phyloP scores from a whole-genome alignment of 2,113 vertebrate genomes.

The Bubo blakistoni region DNA sequence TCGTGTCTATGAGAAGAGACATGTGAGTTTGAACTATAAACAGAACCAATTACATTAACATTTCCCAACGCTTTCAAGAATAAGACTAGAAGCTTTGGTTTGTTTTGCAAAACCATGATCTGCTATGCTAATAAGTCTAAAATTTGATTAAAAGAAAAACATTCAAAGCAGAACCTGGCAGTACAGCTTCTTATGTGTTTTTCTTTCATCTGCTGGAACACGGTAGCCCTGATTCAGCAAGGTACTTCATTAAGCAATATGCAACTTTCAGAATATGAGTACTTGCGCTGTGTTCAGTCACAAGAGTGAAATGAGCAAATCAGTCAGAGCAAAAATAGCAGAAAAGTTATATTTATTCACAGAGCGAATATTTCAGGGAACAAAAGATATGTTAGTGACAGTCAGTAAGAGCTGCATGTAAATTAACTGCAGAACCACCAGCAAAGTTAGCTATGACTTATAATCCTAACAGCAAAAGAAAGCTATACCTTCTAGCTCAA shows the following conservation, averaged over 20 bases:
- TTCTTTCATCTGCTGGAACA: conserved; percentile 44
- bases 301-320: conserved; percentile 41
- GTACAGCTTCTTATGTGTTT: conserved; percentile 31
- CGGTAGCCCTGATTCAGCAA: conserved; percentile 53
- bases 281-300: neutral
- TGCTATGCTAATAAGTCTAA: conserved; percentile 44
- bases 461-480: neutral
- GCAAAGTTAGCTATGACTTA: neutral
- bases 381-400: conserved; percentile 50
- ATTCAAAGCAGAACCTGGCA: conserved; percentile 58
- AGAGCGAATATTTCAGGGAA: conserved; percentile 36
- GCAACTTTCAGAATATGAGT: neutral
- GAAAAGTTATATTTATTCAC: conserved; percentile 56
- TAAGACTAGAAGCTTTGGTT: conserved; percentile 44
- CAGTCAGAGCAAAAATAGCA: conserved; percentile 23
- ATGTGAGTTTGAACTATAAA: conserved; percentile 48
- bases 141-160: conserved; percentile 54
- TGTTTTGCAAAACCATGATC: conserved; percentile 3
- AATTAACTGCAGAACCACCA: conserved; percentile 33
- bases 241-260: conserved; percentile 48
- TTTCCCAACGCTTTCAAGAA: conserved; percentile 56
- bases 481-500: neutral
- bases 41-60: conserved; percentile 54
- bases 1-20: neutral
- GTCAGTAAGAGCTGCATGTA: conserved; percentile 25